These are phyloP conservation scores for Rhagoletis zephyria DNA, from an alignment of 1,140 invertebrate species.

Conservation along the genomic window DNA sequence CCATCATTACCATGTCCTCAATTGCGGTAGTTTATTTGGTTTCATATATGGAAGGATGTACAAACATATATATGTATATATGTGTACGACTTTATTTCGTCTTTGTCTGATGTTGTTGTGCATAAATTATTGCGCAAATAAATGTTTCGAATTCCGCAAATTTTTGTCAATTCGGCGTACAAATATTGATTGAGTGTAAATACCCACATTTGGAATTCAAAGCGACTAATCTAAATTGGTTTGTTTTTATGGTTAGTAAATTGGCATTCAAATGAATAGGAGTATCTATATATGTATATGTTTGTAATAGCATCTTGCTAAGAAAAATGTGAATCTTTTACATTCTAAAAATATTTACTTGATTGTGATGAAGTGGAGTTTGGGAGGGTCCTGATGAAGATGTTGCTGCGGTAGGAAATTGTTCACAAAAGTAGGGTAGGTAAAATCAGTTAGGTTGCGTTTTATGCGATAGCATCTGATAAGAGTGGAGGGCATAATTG, in stretches of 20 bases:
- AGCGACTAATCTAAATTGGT: not conserved
- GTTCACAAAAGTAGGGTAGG: too few species aligned
- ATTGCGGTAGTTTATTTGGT: conserved; percentile 30
- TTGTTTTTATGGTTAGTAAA: conserved; percentile 44
- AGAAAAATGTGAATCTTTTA: too few species aligned
- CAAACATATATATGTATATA: not conserved
- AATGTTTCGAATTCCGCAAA: conserved; percentile 29
- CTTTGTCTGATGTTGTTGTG: not conserved
- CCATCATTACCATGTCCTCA: not conserved
- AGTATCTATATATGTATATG: not conserved
- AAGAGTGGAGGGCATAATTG: too few species aligned
- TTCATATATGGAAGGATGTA: not conserved
- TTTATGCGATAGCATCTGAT: too few species aligned
- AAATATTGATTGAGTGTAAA: conserved; percentile 46
- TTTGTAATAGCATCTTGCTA: not conserved
- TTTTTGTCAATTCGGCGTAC: conserved; percentile 17
- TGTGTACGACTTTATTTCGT: not conserved
- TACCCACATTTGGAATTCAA: conserved; percentile 5
- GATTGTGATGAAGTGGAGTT: too few species aligned
- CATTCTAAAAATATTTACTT: too few species aligned
- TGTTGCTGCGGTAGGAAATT: too few species aligned
- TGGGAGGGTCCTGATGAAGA: too few species aligned
- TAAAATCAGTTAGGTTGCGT: too few species aligned
- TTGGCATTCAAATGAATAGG: not conserved
- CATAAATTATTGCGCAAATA: conserved; percentile 38